Conservation (phyloP, 2,113 vertebrate species). For the Artemisiospiza belli region DNA sequence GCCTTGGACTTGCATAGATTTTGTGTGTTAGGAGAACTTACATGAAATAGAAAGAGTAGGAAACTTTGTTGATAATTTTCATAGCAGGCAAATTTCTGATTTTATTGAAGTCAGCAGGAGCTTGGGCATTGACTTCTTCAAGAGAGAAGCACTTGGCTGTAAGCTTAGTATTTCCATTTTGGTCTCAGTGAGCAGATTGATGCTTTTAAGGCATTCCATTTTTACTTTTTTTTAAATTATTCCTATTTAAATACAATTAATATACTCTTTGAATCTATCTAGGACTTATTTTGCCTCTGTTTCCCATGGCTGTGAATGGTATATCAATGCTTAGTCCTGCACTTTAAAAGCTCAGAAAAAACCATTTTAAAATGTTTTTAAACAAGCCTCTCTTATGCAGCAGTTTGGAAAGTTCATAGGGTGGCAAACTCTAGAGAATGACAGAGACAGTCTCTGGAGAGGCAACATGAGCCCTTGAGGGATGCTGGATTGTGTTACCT, state of each 20-base stretch:
- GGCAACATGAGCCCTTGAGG: background rate
- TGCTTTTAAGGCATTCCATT: background rate
- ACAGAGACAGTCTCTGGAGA: background rate
- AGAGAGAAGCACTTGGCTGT: background rate
- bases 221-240: background rate
- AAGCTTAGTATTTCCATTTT: background rate
- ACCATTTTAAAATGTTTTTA: background rate
- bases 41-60: background rate
- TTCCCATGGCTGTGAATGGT: background rate
- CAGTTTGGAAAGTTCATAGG: background rate
- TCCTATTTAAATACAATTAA: background rate
- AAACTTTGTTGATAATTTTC: background rate
- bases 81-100: background rate
- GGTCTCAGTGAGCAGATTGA: background rate
- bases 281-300: background rate
- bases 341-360: background rate
- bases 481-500: background rate
- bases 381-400: accelerated
- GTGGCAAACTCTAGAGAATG: background rate
- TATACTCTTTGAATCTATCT: background rate
- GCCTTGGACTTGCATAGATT: background rate
- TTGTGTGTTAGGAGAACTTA: background rate
- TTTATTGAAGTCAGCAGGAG: background rate
- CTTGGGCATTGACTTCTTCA: background rate
- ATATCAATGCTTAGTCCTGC: background rate